Evolutionary conservation across 2,797 vertebrate species (phyloP).

Genomic region (Falco biarmicus): DNA sequence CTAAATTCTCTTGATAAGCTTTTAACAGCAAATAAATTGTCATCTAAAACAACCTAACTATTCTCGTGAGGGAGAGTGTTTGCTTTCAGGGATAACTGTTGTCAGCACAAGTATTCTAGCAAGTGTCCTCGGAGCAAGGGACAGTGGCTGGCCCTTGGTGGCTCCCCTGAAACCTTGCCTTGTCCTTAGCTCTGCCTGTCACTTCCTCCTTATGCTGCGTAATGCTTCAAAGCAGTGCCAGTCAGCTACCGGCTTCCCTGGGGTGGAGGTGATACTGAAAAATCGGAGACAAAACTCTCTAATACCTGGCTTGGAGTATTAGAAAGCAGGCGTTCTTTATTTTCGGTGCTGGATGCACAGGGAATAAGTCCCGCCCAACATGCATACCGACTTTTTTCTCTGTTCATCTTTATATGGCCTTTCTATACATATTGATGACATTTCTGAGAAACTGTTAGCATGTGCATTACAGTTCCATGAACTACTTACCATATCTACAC

Average conservation of each 20-base stretch:
- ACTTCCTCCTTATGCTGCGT: background rate
- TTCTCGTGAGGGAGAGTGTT: background rate
- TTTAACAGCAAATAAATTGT: background rate
- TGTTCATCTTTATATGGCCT: no score
- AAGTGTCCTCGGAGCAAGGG: background rate
- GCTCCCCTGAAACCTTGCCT: background rate
- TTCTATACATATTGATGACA: no score
- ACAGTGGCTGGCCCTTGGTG: background rate
- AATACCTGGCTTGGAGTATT: no score
- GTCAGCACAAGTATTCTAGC: background rate
- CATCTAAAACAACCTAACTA: background rate
- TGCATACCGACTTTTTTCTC: no score
- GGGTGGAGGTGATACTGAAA: background rate
- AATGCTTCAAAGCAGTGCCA: background rate
- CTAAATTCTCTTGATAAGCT: background rate
- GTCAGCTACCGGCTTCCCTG: background rate
- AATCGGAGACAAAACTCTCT: no score
- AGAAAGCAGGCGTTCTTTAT: no score
- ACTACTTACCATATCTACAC: no score
- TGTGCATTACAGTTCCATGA: no score
- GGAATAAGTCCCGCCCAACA: no score
- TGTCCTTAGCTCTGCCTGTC: background rate
- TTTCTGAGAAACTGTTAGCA: no score
- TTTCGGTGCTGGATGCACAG: no score
- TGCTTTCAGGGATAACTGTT: background rate